A percentile compares a stretch with the other conserved stretches of the same genome.
Conservation (phyloP, 2,888 invertebrate species). For the Drosophila nr. fundita region DNA sequence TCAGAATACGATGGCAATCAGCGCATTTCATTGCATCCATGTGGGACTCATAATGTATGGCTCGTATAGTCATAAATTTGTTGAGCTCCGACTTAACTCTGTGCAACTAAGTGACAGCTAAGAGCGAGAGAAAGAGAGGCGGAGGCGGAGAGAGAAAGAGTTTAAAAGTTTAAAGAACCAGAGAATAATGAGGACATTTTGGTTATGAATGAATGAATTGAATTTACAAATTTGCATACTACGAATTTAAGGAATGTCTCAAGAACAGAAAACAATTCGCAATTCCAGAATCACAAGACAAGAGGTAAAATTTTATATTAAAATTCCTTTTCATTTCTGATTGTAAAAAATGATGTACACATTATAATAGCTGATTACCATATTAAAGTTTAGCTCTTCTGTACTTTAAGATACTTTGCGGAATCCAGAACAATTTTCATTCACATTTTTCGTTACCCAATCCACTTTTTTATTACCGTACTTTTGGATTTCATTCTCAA, state of each 20-base stretch:
- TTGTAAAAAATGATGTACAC: neutral
- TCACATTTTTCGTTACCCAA: neutral
- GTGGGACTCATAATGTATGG: constrained; percentile 44
- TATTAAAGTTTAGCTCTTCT: neutral
- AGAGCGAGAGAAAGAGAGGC: neutral
- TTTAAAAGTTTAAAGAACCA: neutral
- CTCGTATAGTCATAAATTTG: constrained; percentile 33
- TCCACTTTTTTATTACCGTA: constrained; percentile 20
- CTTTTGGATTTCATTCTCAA: constrained; percentile 7
- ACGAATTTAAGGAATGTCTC: neutral
- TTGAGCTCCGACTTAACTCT: constrained; percentile 1
- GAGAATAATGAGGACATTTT: neutral
- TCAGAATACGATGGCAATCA: constrained; percentile 30
- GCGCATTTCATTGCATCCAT: constrained; percentile 41
- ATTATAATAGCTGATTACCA: neutral
- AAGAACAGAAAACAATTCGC: neutral
- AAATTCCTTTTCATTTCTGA: neutral
- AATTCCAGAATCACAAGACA: neutral
- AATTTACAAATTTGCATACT: neutral
- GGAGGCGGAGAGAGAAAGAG: neutral
- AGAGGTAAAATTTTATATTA: neutral
- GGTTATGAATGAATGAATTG: neutral
- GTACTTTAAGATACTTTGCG: neutral
- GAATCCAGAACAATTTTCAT: neutral
- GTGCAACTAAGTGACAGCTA: neutral